Evolutionary conservation across 2,797 vertebrate species (phyloP).

Genomic region (Myotis findleyi): DNA sequence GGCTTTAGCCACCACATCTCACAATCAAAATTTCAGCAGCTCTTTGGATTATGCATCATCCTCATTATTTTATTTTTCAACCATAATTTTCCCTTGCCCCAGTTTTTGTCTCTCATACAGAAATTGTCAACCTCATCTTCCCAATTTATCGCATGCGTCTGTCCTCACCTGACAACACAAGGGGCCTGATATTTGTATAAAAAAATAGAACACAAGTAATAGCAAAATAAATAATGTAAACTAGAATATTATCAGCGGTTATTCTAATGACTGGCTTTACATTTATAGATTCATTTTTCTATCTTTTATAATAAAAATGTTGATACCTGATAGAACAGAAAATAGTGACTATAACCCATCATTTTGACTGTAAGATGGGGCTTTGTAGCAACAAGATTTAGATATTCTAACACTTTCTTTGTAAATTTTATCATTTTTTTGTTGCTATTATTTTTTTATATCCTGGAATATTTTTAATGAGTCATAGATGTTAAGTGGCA

Average conservation of each 20-base stretch:
- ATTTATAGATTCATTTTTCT: constrained; percentile 2
- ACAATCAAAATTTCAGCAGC: background rate
- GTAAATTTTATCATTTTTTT: background rate
- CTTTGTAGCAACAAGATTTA: background rate
- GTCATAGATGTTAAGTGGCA: background rate
- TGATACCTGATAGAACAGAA: background rate
- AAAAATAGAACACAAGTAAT: background rate
- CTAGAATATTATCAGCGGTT: background rate
- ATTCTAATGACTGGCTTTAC: background rate
- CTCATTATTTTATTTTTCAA: background rate
- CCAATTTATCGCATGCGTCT: background rate
- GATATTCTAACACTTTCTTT: background rate
- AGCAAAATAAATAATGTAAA: background rate
- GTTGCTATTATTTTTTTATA: background rate
- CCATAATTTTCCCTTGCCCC: background rate
- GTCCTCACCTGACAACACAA: background rate
- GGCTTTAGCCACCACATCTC: background rate
- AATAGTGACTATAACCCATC: background rate
- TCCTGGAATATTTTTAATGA: background rate
- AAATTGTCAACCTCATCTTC: background rate
- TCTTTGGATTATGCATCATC: background rate
- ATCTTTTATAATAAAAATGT: constrained; percentile 19
- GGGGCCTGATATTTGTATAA: background rate
- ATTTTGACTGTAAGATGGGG: background rate
- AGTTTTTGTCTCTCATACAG: background rate